Evolutionary conservation across 2,888 invertebrate species (phyloP), one percentile per base, ranked within the genome.

Genomic region (Sminthurides aquaticus): DNA sequence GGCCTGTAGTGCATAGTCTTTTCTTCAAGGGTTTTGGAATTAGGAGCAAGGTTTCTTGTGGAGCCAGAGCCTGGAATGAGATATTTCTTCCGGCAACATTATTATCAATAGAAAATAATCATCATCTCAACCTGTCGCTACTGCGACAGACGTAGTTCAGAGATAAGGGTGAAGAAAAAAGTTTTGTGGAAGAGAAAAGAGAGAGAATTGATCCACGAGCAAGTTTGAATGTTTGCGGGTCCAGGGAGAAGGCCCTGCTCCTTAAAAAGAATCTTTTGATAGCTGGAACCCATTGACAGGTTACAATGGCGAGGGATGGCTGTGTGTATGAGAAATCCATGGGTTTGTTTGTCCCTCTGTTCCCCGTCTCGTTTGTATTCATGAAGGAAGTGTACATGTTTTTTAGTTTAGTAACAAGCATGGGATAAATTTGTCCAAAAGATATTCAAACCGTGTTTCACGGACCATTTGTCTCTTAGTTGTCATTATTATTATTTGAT

Each of bases 341-440:
- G n/a, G n/a, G n/a, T n/a, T n/a, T n/a, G n/a, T n/a, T n/a, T n/a
- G n/a, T n/a, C n/a, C n/a, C n/a, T n/a, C n/a, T n/a, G n/a, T n/a
- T n/a, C n/a, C n/a, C n/a, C n/a, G 15, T 15, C 52, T 52, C 20
- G 52, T 52, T 52, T 52, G 52, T 52, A 52, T 52, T 52, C 52
- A 52, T 52, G 52, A 20, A 22, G 52, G 22, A 22, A 52, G 22
- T 20, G 5, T 20, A 52, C 52, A 52, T 52, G 18, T 52, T 18
- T 52, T 52, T 52, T 22, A 18, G 3, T 5, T 18, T 20, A 52
- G 22, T 18, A 22, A 52, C 52, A 52, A 20, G 3, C 22, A 8
- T 5, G 20, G 22, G 20, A 22, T 15, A 22, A 52, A 52, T 52
- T 52, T 52, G 52, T 52, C 52, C 52, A 52, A 5, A 20, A 18